Conservation (phyloP, 1,140 invertebrate genomes). For the Scaptomyza hsui region DNA sequence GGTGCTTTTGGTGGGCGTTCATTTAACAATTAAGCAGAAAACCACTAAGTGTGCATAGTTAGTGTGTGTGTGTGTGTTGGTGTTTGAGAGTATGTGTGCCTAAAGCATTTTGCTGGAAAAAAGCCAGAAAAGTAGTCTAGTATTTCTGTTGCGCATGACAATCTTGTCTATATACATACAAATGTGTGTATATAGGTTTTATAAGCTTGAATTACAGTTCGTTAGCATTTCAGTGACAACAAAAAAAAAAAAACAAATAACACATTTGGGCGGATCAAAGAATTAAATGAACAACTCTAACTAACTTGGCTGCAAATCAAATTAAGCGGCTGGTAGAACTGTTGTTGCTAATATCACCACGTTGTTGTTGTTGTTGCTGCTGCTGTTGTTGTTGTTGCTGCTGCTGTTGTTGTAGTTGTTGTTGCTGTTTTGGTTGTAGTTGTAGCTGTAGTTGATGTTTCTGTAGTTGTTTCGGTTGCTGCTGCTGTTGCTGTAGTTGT, state of each 20-base stretch:
- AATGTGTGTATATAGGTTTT: background rate
- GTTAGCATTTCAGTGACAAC: too few relatives aligned
- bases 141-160: conserved; percentile 12
- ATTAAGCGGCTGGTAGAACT: conserved; percentile 78
- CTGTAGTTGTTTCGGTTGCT: conserved; percentile 42
- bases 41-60: conserved; percentile 13
- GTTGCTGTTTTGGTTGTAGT: conserved; percentile 46
- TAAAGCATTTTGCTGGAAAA: conserved; percentile 26
- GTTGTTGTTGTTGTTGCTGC: conserved; percentile 68
- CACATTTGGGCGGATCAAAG: conserved; percentile 34
- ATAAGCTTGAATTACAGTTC: background rate
- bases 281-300: conserved; percentile 71
- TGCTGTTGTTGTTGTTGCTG: conserved; percentile 48
- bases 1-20: conserved; percentile 31
- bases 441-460: conserved; percentile 55
- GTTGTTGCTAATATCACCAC: conserved; percentile 79
- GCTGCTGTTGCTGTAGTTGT: conserved; percentile 48
- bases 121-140: conserved; percentile 27
- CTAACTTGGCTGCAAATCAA: conserved; percentile 81
- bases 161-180: background rate
- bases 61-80: conserved; percentile 11
- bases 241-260: conserved; percentile 26
- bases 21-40: conserved; percentile 60
- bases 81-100: conserved; percentile 23
- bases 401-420: conserved; percentile 36